These are phyloP conservation scores for Meles meles DNA, from an alignment of 2,113 vertebrate species.

Conservation along the genomic window DNA sequence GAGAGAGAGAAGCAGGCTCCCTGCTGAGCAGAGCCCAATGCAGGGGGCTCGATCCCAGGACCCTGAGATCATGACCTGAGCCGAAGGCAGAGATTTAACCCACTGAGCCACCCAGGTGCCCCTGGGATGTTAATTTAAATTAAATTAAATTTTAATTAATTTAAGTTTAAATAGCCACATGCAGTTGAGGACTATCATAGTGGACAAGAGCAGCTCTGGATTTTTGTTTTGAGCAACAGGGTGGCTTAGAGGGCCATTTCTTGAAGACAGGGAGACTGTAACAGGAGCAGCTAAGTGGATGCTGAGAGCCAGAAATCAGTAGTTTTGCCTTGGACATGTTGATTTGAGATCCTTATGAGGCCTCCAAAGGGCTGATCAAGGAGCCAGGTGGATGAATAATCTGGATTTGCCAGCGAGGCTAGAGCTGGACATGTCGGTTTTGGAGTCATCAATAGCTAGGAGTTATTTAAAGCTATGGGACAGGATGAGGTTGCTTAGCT, in stretches of 20 bases:
- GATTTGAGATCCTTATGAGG: background rate
- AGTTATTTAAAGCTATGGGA: background rate
- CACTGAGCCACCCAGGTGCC: no score
- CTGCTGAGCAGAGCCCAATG: no score
- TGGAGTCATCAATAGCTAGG: background rate
- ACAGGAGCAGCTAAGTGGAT: background rate
- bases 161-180: background rate
- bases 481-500: background rate
- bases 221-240: slow-evolving; percentile 21
- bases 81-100: no score
- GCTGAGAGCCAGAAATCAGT: background rate
- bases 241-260: background rate
- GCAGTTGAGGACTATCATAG: background rate
- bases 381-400: background rate
- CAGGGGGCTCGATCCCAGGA: no score
- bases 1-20: no score
- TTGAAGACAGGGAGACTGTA: background rate
- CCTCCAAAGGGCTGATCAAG: background rate
- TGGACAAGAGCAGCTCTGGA: background rate
- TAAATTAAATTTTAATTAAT: background rate
- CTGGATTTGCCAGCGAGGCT: background rate
- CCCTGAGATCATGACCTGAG: no score
- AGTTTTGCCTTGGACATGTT: background rate
- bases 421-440: background rate
- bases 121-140: background rate